Evolutionary conservation across 2,113 vertebrate genomes (phyloP), one percentile per base, ranked within the genome.

Genomic region (Ancistrus triradiatus): DNA sequence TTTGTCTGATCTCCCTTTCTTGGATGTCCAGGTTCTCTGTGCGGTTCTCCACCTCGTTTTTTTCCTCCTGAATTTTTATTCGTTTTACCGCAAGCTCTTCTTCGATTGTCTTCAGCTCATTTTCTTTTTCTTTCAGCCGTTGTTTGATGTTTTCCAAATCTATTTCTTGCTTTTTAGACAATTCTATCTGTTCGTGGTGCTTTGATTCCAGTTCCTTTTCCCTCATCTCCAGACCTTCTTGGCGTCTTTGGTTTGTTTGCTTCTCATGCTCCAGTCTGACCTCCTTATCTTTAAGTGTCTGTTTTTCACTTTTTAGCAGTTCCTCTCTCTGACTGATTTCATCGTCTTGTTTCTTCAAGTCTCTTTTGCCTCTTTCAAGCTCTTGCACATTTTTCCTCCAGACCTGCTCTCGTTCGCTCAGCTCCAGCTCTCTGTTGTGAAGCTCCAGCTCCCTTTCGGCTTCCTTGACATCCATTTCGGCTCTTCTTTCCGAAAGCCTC

Each of bases 51-150:
- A 75, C 31, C 19, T 40, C 27, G 14, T 48, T 50, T 8, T 47
- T 40, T 53, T 68, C 65, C 48, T 73, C 60, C 9, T 76, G 63
- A 25, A 19, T 50, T n/a, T 70, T 15, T 18, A 47, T 69, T 31
- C 67, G 62, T 37, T 74, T 66, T 3, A 15, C 37, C 1, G 59
- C 56, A 2, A 78, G 52, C 27, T 10, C 63, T 0, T 44, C 27
- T 47, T 81, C 47, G 15, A 58, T 24, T 59, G 64, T 17, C 1
- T 14, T 3, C 3, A 84, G 62, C 7, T 81, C 66, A 37, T 61
- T n/a, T 17, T 78, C 69, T 40, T 42, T 75, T 28, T 66, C 6
- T 15, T 46, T 27, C 1, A 83, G 44, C 21, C 69, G 50, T 53
- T 66, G 57, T 8, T 31, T 64, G 3, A 52, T n/a, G 11, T 64